Base-by-base conservation (phyloP, 1,140 invertebrate genomes). In the Temnothorax longispinosus region DNA sequence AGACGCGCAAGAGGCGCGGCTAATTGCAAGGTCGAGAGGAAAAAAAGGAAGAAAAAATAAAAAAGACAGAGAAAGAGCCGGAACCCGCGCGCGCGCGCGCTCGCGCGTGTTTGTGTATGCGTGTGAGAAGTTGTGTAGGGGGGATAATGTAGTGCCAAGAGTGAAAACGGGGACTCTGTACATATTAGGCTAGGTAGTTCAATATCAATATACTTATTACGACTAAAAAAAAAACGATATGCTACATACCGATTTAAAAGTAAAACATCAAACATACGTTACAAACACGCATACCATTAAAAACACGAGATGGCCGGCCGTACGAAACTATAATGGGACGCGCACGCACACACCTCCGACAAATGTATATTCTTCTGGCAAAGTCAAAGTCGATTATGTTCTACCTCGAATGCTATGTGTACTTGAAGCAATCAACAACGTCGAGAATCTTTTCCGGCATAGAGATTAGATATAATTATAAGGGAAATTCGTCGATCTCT, bases 161-260 rank as follows among this genome's bases (percentile, higher is more conserved):
- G 92, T 91, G 91, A 93, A 81, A 87, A 80, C 58, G 86, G 88
- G 90, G 93, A 94, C 87, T 91, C 80, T 94, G 94, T 95, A 94
- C 92, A 95, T 95, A 94, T 94, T 94, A 95, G 93, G 91, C 86
- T 95, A 95, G 94, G 93, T 95, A 94, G 94, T 94, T 94, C 92
- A 95, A 95, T 95, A 95, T 93, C 92, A 92, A 93, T 94, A 94
- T 94, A 92, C 94, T 94, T 92, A 93, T 94, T 93, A 93, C 89
- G 91, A 93, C 89, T 94, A 92, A 92, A 90, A 93, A 93, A 91
- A 92, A 90, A 94, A 94, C 89, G 90, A 94, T 94, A 94, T 94
- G 91, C 93, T 94, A 93, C 92, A 91, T 94, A 94, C 86, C 92
- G 93, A 94, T 92, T 84, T 94, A 94, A 92, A 93, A 93, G 88